Base-by-base conservation (phyloP, 2,888 invertebrate species). In the Cephus spinipes region DNA sequence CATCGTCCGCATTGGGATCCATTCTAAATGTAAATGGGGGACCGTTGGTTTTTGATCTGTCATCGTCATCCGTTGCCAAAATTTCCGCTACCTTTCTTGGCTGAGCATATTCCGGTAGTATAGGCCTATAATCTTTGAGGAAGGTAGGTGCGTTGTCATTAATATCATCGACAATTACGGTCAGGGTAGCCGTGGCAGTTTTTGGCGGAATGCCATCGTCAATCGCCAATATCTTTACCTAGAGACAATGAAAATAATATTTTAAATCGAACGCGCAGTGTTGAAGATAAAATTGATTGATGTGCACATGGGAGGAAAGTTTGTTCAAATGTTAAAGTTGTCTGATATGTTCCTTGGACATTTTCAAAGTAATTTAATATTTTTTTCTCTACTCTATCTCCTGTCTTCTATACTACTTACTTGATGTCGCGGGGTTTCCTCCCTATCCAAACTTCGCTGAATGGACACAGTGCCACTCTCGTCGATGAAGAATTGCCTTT, bases 141-240 rank as follows among this genome's bases (percentile, higher is more conserved):
- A 98, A 98, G 83, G 97, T 96, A 6, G 98, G 98, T 4, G 98
- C 97, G 92, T 98, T 98, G 88, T 98, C 98, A 91, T 98, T 98
- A 83, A 98, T 98, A 88, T 98, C 98, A 92, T 97, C 97, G 34
- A 98, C 98, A 83, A 98, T 97, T 32, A 98, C 98, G 3, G 98
- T 98, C 73, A 98, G 92, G 0, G 98, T 98, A 1, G 98, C 98
- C 0, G 98, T 98, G 0, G 98, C 98, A 12, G 98, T 98, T 92
- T 97, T 96, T 0, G 98, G 97, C 2, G 98, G 98, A 30, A 97
- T 95, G 2, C 98, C 98, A 90, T 98, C 98, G 90, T 98, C 98
- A 87, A 98, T 98, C 4, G 98, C 98, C 87, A 98, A 93, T 84
- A 98, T 98, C 93, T 98, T 98, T 9, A 98, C 97, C 92, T 93